Evolutionary conservation across 2,113 vertebrate species (phyloP), one percentile per base, ranked within the genome.

Genomic region (Agapornis roseicollis): DNA sequence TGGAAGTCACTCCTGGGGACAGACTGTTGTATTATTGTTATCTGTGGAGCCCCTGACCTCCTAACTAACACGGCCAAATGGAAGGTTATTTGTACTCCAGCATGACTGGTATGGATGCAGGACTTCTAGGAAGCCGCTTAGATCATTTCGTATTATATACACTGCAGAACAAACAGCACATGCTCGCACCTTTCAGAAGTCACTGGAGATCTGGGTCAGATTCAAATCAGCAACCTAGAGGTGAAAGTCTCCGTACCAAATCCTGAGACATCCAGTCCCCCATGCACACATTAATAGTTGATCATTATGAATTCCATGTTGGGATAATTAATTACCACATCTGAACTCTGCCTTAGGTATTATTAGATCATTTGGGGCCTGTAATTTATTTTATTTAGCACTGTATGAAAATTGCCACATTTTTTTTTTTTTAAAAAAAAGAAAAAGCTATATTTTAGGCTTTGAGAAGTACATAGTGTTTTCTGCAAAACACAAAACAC

Each of bases 171-270:
- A 95, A 96, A 94, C 65, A 96, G 77, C 79, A 88, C 80, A 80
- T 85, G 85, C 81, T 92, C 92, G 79, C 91, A 96, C 95, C 95
- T 91, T 94, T 91, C 91, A 84, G 85, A 88, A 93, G 93, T 94
- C 96, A 89, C 94, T 69, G 80, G 96, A 97, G 96, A 96, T 96
- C 92, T 96, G 92, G 95, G 95, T 97, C 94, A 97, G 95, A 97
- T 96, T 97, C 92, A 96, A 96, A 94, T 97, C 96, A 96, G 96
- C 93, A 97, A 95, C 90, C 90, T 96, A 94, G 96, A 97, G 97
- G 96, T 97, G 95, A 97, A 97, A 97, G 96, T 92, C 94, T 96
- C 90, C 3, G 0, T 89, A 96, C 96, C 88, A 97, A 96, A 97
- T 93, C 96, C 95, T 92, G 93, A 96, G 95, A 96, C 96, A 94